Base-by-base conservation (phyloP, 2,888 invertebrate genomes). In the Sarcophaga subvicina region DNA sequence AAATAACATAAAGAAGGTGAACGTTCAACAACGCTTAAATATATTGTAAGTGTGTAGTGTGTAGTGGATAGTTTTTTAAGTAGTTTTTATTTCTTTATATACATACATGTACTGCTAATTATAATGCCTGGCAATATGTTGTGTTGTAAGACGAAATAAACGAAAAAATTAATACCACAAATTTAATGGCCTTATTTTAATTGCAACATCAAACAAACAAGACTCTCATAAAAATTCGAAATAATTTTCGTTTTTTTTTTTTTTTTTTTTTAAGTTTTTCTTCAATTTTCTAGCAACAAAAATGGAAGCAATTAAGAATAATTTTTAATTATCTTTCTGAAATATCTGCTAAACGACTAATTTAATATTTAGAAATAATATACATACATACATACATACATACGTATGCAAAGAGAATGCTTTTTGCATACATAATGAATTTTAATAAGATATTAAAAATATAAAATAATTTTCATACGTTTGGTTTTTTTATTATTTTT, bases 121-220 rank as follows among this genome's bases (percentile, higher is more conserved):
- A 80, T 80, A 85, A 80, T 77, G 80, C 71, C 37, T 80, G 80
- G 80, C 83, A 83, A 76, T 71, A 83, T 86, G 63, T 76, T 60
- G 69, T 77, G 85, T 73, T 80, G 67, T 64, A n/a, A 69, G 78
- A 75, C 64, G 22, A 60, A 80, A 66, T 63, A 62, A 17, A 20
- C n/a, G n/a, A 70, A 84, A 80, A 76, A 76, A 14, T 71, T 76
- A 54, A 54, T 54, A 84, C 84, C 87, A 84, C 84, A 87, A 84
- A 71, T 84, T 87, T 84, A 87, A 87, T 87, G 81, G 84, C 78
- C 81, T 73, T 79, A 84, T 83, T 87, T 87, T 87, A 87, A 87
- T 87, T 87, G 87, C 87, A 81, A 87, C 87, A 87, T 87, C 84
- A 87, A 87, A 87, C 87, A 84, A 87, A 84, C 87, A 87, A 84